Percentiles rank a stretch among this genome's conserved stretches.
Conservation (phyloP, 2,113 vertebrate species). For the Aspiorhynchus laticeps region DNA sequence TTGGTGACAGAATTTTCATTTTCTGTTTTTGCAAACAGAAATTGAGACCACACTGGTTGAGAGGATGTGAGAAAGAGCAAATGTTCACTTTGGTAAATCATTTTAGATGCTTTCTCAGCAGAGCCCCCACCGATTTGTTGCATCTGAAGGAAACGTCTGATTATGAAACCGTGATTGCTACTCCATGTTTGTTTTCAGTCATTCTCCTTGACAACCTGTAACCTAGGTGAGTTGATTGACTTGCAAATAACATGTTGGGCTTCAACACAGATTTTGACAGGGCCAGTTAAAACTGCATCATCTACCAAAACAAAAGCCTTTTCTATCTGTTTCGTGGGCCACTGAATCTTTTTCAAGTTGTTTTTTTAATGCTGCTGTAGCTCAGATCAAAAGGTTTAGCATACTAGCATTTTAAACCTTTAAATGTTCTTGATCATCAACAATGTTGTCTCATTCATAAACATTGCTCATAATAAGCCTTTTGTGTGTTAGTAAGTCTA, state of each 20-base stretch:
- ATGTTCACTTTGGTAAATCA: constrained; percentile 18
- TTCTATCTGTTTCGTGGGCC: background rate
- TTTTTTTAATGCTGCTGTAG: background rate
- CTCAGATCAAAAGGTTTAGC: constrained; percentile 3
- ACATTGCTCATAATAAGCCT: constrained; percentile 1
- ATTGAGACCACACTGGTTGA: background rate
- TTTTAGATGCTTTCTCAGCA: constrained; percentile 16
- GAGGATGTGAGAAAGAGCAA: constrained; percentile 9
- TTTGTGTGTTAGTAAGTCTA: background rate
- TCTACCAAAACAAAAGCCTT: constrained; percentile 4
- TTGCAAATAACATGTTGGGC: constrained; percentile 51
- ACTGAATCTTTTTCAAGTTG: background rate
- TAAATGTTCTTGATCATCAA: background rate
- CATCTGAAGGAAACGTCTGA: constrained; percentile 12
- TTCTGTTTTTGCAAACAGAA: constrained; percentile 13
- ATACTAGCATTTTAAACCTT: background rate
- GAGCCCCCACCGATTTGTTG: background rate
- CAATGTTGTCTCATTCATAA: constrained; percentile 10
- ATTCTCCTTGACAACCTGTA: constrained; percentile 39
- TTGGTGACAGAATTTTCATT: background rate
- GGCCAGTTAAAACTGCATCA: background rate
- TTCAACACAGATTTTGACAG: constrained; percentile 17
- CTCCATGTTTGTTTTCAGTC: constrained; percentile 33
- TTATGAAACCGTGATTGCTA: background rate
- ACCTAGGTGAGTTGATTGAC: constrained; percentile 50